phyloP scores from a whole-genome alignment of 2,797 vertebrate genomes.

The Adelosebastes latens region DNA sequence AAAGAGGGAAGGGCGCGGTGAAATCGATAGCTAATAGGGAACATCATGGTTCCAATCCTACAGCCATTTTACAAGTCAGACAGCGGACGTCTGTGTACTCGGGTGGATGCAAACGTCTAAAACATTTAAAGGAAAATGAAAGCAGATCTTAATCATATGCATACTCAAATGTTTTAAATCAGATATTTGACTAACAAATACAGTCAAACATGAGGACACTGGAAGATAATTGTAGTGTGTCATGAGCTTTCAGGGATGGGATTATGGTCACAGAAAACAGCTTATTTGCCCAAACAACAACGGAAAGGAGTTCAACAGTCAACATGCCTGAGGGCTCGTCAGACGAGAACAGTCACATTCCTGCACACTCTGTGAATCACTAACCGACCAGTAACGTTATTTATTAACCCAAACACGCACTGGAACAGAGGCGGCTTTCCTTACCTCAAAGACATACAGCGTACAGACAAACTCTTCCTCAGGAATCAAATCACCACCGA shows the following conservation, averaged over 20 bases:
- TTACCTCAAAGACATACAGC: conserved; percentile 67
- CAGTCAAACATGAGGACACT: not conserved
- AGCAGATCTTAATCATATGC: not conserved
- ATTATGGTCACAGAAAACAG: conserved; percentile 16
- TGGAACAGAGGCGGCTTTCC: conserved; percentile 14
- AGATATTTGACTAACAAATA: conserved; percentile 1
- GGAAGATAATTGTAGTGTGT: not conserved
- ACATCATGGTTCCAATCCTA: conserved; percentile 19
- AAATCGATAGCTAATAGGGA: conserved; percentile 13
- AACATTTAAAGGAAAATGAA: not conserved
- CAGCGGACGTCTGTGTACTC: not conserved
- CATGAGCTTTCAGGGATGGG: not conserved
- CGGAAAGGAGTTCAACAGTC: conserved; percentile 7
- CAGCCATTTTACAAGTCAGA: conserved; percentile 40
- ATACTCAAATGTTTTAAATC: not conserved
- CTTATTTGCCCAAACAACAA: conserved; percentile 4
- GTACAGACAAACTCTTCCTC: conserved; percentile 32
- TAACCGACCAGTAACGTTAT: conserved; percentile 22
- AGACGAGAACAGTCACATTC: conserved; percentile 57
- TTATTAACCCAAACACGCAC: conserved; percentile 50
- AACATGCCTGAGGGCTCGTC: conserved; percentile 16
- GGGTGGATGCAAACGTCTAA: not conserved
- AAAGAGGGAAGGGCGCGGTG: not conserved
- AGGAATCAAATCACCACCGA: conserved; percentile 32
- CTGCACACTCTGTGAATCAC: conserved; percentile 20